These are phyloP conservation scores for Thunnus albacares DNA, from an alignment of 2,797 vertebrate species.

Conservation along the genomic window DNA sequence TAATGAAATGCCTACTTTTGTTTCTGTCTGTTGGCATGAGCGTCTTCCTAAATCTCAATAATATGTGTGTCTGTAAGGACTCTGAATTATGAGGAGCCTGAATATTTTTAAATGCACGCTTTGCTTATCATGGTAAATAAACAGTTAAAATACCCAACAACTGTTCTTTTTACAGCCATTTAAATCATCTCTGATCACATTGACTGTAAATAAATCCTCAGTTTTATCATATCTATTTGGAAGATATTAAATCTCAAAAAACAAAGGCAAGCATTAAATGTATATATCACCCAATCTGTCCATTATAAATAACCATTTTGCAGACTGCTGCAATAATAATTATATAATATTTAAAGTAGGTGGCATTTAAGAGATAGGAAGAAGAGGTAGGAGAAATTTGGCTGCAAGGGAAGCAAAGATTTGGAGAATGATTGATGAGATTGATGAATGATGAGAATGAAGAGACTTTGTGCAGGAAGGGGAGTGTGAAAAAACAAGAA, in stretches of 20 bases:
- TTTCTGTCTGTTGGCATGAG: background rate
- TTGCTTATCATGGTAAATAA: background rate
- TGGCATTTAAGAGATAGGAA: background rate
- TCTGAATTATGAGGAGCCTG: background rate
- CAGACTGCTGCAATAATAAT: constrained; percentile 5
- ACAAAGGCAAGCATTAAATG: background rate
- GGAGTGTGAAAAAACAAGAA: background rate
- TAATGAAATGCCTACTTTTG: background rate
- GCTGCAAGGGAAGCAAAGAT: background rate
- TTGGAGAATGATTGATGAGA: background rate
- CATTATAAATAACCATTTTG: background rate
- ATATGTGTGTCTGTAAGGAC: background rate
- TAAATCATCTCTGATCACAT: background rate
- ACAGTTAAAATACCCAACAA: constrained; percentile 3
- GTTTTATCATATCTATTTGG: background rate
- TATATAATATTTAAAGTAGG: background rate
- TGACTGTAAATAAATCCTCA: background rate
- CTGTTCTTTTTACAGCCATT: background rate
- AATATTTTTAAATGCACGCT: background rate
- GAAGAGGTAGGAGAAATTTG: background rate
- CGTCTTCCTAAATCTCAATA: background rate
- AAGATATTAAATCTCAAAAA: background rate
- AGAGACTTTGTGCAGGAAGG: no score
- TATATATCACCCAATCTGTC: background rate
- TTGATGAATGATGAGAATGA: no score